Conservation (phyloP, 2,797 vertebrate genomes). For the Eulemur mongoz region DNA sequence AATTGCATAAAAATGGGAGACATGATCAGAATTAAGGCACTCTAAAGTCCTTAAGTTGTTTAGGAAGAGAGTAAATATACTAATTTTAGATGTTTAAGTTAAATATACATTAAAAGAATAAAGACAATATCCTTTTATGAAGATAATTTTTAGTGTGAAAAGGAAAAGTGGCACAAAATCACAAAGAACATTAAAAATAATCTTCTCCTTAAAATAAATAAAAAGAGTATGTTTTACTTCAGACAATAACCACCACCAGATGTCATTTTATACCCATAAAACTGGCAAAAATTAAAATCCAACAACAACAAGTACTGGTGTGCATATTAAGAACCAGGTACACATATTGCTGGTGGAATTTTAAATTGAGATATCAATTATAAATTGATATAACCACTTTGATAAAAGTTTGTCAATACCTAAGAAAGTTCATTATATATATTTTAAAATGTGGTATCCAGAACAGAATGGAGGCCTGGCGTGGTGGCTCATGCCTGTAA, state of each 20-base stretch:
- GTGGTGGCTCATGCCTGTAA: no score
- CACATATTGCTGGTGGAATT: background rate
- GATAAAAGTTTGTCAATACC: background rate
- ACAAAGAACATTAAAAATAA: background rate
- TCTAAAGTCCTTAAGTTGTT: background rate
- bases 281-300: background rate
- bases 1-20: background rate
- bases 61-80: background rate
- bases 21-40: background rate
- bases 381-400: background rate
- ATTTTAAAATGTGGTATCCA: background rate
- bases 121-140: background rate
- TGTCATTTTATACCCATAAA: conserved; percentile 1
- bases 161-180: background rate
- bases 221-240: background rate
- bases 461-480: background rate
- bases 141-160: background rate
- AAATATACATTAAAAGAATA: background rate
- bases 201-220: background rate
- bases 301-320: background rate
- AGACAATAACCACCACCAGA: background rate
- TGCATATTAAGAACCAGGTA: background rate
- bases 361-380: background rate
- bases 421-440: background rate
- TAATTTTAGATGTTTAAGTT: conserved; percentile 6